Evolutionary conservation across 2,113 vertebrate genomes (phyloP).

Genomic region (Cinclus cinclus): DNA sequence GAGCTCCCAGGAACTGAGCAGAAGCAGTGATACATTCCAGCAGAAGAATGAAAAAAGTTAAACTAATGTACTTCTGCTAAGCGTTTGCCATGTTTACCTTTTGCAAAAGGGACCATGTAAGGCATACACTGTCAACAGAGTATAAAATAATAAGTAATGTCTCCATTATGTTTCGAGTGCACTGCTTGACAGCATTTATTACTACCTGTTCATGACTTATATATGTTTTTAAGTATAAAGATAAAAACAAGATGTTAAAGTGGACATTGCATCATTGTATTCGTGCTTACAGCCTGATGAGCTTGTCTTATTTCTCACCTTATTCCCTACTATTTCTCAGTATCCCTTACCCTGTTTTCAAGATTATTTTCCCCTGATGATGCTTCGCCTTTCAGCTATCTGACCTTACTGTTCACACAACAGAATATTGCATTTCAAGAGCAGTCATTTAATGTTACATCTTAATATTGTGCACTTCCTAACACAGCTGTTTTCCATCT

Average conservation of each 20-base stretch:
- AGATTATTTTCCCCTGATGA: neutral
- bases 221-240: neutral
- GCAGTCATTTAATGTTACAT: neutral
- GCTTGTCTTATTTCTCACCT: neutral
- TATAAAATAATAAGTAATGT: neutral
- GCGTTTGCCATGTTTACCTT: neutral
- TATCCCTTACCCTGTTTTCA: rapidly evolving
- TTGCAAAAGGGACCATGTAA: neutral
- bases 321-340: neutral
- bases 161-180: neutral
- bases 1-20: slow-evolving; percentile 13
- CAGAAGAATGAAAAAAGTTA: slow-evolving; percentile 12
- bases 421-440: neutral
- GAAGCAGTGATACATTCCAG: slow-evolving; percentile 3
- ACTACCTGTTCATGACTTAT: neutral
- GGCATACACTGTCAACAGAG: neutral
- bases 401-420: neutral
- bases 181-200: neutral
- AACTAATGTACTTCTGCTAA: neutral
- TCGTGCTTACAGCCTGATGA: neutral
- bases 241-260: neutral
- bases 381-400: neutral
- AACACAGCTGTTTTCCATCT: neutral
- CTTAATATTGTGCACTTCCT: rapidly evolving
- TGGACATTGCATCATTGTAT: neutral